Percentiles rank a stretch among this genome's conserved stretches.
Evolutionary conservation across 2,888 invertebrate genomes (phyloP).

Genomic region (Orchestes rusci): DNA sequence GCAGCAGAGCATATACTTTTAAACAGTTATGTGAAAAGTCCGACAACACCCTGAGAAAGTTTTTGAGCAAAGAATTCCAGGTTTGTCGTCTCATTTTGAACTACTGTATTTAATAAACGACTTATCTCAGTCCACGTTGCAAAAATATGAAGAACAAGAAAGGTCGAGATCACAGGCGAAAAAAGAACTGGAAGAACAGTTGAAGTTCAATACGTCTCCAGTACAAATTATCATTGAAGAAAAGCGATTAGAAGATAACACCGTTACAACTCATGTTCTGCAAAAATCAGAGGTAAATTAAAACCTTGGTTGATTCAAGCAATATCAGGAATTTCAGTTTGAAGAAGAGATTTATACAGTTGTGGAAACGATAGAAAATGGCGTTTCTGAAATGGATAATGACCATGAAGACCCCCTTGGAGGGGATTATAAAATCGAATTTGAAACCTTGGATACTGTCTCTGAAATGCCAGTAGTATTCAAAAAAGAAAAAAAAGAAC

Average conservation of each 20-base stretch:
- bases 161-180: constrained; percentile 28
- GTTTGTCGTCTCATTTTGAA: no score
- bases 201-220: constrained; percentile 32
- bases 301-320: not conserved
- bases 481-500: constrained; percentile 18
- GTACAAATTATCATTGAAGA: constrained; percentile 12
- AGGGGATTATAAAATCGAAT: constrained; percentile 11
- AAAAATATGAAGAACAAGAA: constrained; percentile 15
- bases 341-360: constrained; percentile 17
- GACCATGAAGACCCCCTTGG: constrained; percentile 3
- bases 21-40: constrained; percentile 47
- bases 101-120: no score
- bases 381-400: constrained; percentile 6
- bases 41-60: constrained; percentile 42
- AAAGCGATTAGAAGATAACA: constrained; percentile 26
- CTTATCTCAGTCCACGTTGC: constrained; percentile 7
- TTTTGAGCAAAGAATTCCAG: constrained; percentile 43
- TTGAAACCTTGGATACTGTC: constrained; percentile 6
- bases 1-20: constrained; percentile 48
- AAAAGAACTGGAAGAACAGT: constrained; percentile 38
- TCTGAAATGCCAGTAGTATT: not conserved
- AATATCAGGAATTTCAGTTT: constrained; percentile 7
- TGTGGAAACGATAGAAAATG: constrained; percentile 16
- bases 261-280: constrained; percentile 12
- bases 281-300: constrained; percentile 14